A percentile compares a stretch with the other conserved stretches of the same genome.
These are phyloP conservation scores for Myotis vivesi DNA, from an alignment of 2,797 vertebrate species.

Conservation along the genomic window DNA sequence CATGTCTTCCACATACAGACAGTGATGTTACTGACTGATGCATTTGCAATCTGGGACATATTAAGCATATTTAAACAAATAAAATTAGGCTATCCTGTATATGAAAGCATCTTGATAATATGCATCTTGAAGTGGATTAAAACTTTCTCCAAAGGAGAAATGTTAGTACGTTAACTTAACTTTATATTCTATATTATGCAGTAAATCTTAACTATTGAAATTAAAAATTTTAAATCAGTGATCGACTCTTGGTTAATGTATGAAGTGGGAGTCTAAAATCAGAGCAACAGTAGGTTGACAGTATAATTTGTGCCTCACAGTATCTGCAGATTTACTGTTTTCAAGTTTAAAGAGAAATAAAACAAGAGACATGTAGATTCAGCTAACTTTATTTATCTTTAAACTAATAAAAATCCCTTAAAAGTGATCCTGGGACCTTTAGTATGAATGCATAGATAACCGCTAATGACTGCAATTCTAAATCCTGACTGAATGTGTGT, in stretches of 20 bases:
- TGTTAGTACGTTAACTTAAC: slow-evolving; percentile 86
- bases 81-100: slow-evolving; percentile 80
- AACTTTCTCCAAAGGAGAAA: slow-evolving; percentile 84
- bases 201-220: slow-evolving; percentile 86
- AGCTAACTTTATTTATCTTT: slow-evolving; percentile 99
- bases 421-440: slow-evolving; percentile 91
- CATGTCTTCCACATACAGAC: slow-evolving; percentile 80
- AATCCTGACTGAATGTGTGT: slow-evolving; percentile 89
- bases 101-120: slow-evolving; percentile 79
- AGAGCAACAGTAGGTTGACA: slow-evolving; percentile 84
- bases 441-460: slow-evolving; percentile 93
- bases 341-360: slow-evolving; percentile 84
- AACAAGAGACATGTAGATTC: slow-evolving; percentile 91
- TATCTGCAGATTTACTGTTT: slow-evolving; percentile 85
- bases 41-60: slow-evolving; percentile 79
- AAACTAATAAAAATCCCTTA: slow-evolving; percentile 97
- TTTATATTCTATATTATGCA: slow-evolving; percentile 86
- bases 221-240: slow-evolving; percentile 84
- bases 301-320: slow-evolving; percentile 80
- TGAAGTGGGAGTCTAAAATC: slow-evolving; percentile 82
- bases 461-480: slow-evolving; percentile 93
- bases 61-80: slow-evolving; percentile 84
- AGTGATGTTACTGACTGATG: slow-evolving; percentile 80
- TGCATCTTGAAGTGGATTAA: slow-evolving; percentile 81
- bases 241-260: slow-evolving; percentile 84